These are phyloP conservation scores for Rhagium mordax DNA, from an alignment of 2,888 invertebrate species.

Conservation along the genomic window DNA sequence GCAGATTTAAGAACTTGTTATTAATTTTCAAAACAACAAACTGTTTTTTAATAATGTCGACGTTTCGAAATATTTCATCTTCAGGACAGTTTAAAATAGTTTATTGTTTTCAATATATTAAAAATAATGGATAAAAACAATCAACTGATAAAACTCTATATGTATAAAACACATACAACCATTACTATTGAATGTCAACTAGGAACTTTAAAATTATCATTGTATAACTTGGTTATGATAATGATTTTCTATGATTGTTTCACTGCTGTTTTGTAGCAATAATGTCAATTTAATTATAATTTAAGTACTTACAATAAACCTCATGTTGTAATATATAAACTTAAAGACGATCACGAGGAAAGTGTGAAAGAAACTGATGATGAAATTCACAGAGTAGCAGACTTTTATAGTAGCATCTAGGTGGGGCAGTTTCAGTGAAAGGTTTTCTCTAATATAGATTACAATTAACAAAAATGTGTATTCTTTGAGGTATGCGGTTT, in stretches of 20 bases:
- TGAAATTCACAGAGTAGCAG: slow-evolving; percentile 46
- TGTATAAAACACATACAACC: too few relatives aligned
- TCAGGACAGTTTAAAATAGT: too few relatives aligned
- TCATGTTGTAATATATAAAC: slow-evolving; percentile 55
- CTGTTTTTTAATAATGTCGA: too few relatives aligned
- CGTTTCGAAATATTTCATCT: too few relatives aligned
- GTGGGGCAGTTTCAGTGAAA: slow-evolving; percentile 61
- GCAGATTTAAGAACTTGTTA: too few relatives aligned
- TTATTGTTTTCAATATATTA: too few relatives aligned
- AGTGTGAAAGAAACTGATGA: slow-evolving; percentile 62
- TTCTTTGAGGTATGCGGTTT: slow-evolving; percentile 11
- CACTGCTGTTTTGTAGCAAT: slow-evolving; percentile 8
- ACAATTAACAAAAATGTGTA: slow-evolving; percentile 31
- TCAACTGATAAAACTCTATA: too few relatives aligned
- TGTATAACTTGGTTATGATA: neutral
- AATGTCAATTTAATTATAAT: slow-evolving; percentile 16
- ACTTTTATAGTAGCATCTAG: slow-evolving; percentile 61
- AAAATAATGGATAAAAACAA: too few relatives aligned
- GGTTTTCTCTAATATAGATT: slow-evolving; percentile 46
- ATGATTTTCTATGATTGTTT: slow-evolving; percentile 9
- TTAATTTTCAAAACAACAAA: too few relatives aligned
- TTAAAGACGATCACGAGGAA: slow-evolving; percentile 54
- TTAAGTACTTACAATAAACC: slow-evolving; percentile 57
- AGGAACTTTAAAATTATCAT: neutral
- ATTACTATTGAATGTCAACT: too few relatives aligned